phyloP scores from a whole-genome alignment of 2,888 invertebrate species.

The Pecten maximus region DNA sequence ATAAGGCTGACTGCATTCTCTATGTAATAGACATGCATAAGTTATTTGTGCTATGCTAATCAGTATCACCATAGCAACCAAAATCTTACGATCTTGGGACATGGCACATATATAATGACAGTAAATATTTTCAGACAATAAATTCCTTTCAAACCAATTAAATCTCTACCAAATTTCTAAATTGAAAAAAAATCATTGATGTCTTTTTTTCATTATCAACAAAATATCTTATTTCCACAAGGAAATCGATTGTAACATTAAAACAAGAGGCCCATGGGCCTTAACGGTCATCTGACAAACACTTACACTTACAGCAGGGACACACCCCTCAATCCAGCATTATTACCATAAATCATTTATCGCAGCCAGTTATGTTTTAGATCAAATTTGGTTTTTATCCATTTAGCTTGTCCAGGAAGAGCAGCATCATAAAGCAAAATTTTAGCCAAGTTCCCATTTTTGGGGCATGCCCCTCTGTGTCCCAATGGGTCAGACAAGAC shows the following conservation, averaged over 20 bases:
- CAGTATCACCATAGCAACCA: background rate
- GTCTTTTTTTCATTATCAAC: background rate
- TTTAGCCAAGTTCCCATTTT: too few relatives aligned
- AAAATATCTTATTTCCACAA: background rate
- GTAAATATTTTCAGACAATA: background rate
- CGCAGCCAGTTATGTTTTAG: too few relatives aligned
- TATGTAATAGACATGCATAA: conserved; percentile 16
- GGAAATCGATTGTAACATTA: conserved; percentile 6
- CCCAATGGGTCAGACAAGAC: too few relatives aligned
- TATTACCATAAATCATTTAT: too few relatives aligned
- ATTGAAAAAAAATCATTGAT: background rate
- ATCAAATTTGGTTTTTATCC: too few relatives aligned
- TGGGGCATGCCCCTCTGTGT: too few relatives aligned
- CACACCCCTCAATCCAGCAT: too few relatives aligned
- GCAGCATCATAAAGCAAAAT: too few relatives aligned
- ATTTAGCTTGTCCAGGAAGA: too few relatives aligned
- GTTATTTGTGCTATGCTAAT: background rate
- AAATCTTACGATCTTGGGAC: background rate
- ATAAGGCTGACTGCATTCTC: conserved; percentile 7
- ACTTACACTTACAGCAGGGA: too few relatives aligned
- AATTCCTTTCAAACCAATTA: background rate
- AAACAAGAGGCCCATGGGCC: too few relatives aligned
- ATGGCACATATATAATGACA: background rate
- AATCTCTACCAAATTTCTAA: background rate
- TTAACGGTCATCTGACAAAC: too few relatives aligned